A percentile compares a stretch with the other conserved stretches of the same genome.
Evolutionary conservation across 2,797 vertebrate genomes (phyloP).

Genomic region (Prunella strophiata): DNA sequence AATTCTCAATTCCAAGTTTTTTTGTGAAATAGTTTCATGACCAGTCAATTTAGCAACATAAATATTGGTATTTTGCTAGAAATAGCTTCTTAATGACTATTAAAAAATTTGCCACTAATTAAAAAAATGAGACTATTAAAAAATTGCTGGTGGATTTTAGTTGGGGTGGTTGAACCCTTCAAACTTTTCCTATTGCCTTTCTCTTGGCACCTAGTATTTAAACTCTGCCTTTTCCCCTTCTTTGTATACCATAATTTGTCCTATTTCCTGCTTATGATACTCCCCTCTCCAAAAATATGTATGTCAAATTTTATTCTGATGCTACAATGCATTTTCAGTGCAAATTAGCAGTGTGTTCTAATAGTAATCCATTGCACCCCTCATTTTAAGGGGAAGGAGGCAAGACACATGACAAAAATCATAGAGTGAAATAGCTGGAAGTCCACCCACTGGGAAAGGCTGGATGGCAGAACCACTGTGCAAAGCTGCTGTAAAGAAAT

Average conservation of each 20-base stretch:
- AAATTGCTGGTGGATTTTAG: background rate
- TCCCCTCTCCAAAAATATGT: background rate
- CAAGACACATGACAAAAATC: constrained; percentile 70
- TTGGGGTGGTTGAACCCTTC: background rate
- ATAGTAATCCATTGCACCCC: constrained; percentile 45
- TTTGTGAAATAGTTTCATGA: background rate
- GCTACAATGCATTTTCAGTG: background rate
- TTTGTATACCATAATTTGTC: background rate
- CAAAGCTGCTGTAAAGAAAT: constrained; percentile 72
- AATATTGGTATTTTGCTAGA: background rate
- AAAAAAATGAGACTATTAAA: background rate
- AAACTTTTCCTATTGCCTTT: background rate
- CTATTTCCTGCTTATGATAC: background rate
- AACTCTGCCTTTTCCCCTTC: background rate
- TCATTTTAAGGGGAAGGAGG: constrained; percentile 70
- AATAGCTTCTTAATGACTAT: background rate
- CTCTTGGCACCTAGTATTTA: background rate
- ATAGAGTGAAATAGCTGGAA: constrained; percentile 70
- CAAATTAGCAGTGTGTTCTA: constrained; percentile 5
- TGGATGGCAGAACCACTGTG: constrained; percentile 75
- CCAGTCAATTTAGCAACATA: background rate
- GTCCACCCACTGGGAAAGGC: constrained; percentile 58
- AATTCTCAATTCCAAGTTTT: background rate
- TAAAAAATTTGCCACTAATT: background rate
- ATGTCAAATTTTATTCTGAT: background rate